Evolutionary conservation across 2,888 invertebrate species (phyloP).

Genomic region (Pseudococcus longispinus): DNA sequence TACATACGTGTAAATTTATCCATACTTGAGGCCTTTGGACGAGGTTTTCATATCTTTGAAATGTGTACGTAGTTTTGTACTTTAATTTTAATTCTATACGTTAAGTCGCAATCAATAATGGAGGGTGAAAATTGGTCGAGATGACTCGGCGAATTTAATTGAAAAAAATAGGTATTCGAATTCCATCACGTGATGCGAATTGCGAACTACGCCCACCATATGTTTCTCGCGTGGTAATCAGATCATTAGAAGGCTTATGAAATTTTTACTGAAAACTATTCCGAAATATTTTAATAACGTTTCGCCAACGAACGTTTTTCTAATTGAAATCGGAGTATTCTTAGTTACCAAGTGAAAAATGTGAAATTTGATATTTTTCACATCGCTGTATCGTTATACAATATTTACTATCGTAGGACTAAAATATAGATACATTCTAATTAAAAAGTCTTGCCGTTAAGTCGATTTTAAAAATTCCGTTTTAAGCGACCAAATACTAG

Average conservation of each 20-base stretch:
- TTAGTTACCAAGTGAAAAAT: slow-evolving; percentile 39
- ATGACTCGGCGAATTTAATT: too few relatives aligned
- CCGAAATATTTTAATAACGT: background rate
- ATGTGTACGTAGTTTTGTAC: slow-evolving; percentile 4
- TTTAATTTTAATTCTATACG: background rate
- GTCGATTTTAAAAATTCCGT: slow-evolving; percentile 6
- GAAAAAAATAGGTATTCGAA: too few relatives aligned
- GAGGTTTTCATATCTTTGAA: background rate
- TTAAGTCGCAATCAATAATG: background rate
- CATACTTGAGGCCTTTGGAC: background rate
- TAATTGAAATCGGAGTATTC: background rate
- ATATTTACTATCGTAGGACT: background rate
- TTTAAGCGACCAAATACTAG: slow-evolving; percentile 36
- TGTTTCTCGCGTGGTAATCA: too few relatives aligned
- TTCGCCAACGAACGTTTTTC: background rate
- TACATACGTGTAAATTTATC: slow-evolving; percentile 18
- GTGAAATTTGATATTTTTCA: slow-evolving; percentile 15
- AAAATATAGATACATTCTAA: background rate
- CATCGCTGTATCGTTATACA: background rate
- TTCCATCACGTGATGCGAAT: background rate
- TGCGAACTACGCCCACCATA: too few relatives aligned
- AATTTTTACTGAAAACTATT: background rate
- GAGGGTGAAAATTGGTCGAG: background rate
- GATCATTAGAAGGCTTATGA: background rate
- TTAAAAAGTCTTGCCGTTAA: slow-evolving; percentile 30